These are phyloP conservation scores for Diabrotica undecimpunctata DNA, from an alignment of 1,140 invertebrate genomes.

Conservation along the genomic window DNA sequence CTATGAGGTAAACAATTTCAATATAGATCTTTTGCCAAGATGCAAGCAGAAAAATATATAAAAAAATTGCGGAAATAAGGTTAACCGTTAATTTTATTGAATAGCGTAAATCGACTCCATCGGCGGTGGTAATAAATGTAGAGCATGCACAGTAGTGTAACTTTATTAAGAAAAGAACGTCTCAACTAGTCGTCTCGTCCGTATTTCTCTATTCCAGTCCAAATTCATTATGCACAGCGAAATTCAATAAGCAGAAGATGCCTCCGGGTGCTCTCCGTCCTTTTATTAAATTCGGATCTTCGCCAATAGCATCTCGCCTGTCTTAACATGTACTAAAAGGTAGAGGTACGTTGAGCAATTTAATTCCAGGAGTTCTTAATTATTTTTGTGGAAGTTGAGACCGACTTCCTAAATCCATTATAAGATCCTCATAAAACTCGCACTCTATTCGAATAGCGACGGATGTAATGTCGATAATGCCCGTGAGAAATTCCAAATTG, in stretches of 20 bases:
- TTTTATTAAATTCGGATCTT: background rate
- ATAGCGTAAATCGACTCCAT: no score
- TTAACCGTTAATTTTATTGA: no score
- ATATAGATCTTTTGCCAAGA: no score
- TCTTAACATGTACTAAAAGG: constrained; percentile 2
- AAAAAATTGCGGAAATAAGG: no score
- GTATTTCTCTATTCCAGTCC: no score
- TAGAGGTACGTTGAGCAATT: background rate
- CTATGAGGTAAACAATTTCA: no score
- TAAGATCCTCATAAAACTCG: background rate
- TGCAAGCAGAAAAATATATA: no score
- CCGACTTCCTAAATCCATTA: background rate
- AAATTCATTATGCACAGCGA: background rate
- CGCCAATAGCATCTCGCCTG: background rate
- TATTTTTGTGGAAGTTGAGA: constrained; percentile 2
- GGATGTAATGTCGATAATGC: background rate
- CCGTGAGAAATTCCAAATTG: background rate
- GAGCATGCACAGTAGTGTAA: no score
- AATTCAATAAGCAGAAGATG: constrained; percentile 1
- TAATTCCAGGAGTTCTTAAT: constrained; percentile 2
- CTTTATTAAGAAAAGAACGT: no score
- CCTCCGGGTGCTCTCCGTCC: background rate
- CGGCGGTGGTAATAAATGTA: no score
- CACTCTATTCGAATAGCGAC: background rate
- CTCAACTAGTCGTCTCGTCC: no score